Evolutionary conservation across 1,140 invertebrate species (phyloP).

Genomic region (Forficula auricularia): DNA sequence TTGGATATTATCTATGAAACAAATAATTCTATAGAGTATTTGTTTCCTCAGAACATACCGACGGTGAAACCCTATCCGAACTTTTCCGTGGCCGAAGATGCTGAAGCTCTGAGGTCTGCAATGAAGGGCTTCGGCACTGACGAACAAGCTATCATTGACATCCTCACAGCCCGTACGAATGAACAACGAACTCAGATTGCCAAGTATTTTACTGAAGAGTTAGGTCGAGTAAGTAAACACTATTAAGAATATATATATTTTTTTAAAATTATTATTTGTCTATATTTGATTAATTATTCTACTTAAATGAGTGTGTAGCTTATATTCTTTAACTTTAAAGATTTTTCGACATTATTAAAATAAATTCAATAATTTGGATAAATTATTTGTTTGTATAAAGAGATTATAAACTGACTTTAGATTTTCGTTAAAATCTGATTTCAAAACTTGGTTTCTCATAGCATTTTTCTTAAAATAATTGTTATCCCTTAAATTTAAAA

Average conservation of each 20-base stretch:
- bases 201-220: conserved; percentile 48
- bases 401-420: too few relatives aligned
- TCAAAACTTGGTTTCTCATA: too few relatives aligned
- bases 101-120: conserved; percentile 43
- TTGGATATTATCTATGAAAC: too few relatives aligned
- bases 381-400: too few relatives aligned
- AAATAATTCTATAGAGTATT: too few relatives aligned
- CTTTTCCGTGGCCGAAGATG: conserved; percentile 49
- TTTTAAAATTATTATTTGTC: not conserved
- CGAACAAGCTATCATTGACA: conserved; percentile 54
- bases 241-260: not conserved
- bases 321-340: too few relatives aligned
- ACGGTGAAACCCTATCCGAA: conserved; percentile 37
- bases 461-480: too few relatives aligned
- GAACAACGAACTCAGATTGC: conserved; percentile 47
- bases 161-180: conserved; percentile 44
- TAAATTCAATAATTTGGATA: too few relatives aligned
- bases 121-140: conserved; percentile 65
- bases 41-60: conserved; percentile 29
- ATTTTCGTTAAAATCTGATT: too few relatives aligned
- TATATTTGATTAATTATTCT: conserved; percentile 5
- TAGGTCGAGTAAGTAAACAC: conserved; percentile 46
- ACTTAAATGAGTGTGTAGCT: too few relatives aligned
- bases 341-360: too few relatives aligned
- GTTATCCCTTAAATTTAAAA: too few relatives aligned